Evolutionary conservation across 1,140 invertebrate species (phyloP).

Genomic region (Drosophila truncata): DNA sequence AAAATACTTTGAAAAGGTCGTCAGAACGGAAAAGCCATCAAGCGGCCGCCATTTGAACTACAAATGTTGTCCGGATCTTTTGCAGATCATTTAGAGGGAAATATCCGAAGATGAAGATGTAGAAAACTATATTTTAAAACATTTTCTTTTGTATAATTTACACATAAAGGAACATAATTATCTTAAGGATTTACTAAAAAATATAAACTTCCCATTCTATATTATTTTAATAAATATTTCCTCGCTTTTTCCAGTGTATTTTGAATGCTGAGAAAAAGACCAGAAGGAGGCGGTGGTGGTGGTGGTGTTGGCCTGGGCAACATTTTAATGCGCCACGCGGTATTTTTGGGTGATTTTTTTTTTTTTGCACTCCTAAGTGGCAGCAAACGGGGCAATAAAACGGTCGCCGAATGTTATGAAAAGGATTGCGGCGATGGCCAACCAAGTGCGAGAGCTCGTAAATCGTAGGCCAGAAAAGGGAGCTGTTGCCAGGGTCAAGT

Average conservation of each 20-base stretch:
- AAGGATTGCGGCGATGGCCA: conserved; percentile 62
- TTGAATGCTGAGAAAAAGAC: background rate
- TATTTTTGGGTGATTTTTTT: conserved; percentile 46
- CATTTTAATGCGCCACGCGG: conserved; percentile 75
- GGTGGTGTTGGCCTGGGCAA: conserved; percentile 42
- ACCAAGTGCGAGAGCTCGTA: conserved; percentile 63
- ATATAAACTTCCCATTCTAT: background rate
- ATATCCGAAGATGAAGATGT: too few relatives aligned
- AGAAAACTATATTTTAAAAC: too few relatives aligned
- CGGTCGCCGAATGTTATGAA: conserved; percentile 75
- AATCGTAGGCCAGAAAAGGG: conserved; percentile 58
- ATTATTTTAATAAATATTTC: background rate
- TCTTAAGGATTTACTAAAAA: background rate
- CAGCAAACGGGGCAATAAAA: conserved; percentile 74
- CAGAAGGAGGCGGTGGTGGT: background rate
- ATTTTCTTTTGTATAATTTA: too few relatives aligned
- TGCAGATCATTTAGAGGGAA: too few relatives aligned
- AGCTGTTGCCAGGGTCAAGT: background rate
- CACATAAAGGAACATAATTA: background rate
- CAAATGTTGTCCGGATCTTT: too few relatives aligned
- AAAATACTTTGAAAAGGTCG: too few relatives aligned
- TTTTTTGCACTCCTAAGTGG: conserved; percentile 51
- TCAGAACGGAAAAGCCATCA: too few relatives aligned
- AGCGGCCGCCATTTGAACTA: too few relatives aligned
- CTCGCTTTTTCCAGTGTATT: background rate